These are phyloP conservation scores for Nomada ruficornis DNA, from an alignment of 2,888 invertebrate genomes.

Conservation along the genomic window DNA sequence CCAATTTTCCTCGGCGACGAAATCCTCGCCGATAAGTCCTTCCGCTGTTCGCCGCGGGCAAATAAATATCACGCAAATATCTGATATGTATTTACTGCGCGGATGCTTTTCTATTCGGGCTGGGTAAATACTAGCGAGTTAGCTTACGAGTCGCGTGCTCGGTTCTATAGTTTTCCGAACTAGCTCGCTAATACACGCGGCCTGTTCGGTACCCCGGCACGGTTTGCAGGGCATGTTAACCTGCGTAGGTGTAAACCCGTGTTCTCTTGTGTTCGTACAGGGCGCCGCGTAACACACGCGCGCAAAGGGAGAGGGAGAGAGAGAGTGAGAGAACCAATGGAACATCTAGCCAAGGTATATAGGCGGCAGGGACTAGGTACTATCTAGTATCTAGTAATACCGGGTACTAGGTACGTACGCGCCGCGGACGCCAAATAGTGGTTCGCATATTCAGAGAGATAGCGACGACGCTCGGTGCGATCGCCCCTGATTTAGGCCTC, in stretches of 20 bases:
- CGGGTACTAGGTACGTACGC: conserved; percentile 80
- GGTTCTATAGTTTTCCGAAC: too few species aligned
- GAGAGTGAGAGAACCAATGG: conserved; percentile 13
- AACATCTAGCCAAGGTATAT: conserved; percentile 69
- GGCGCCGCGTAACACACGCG: conserved; percentile 44
- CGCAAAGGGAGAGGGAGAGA: background rate
- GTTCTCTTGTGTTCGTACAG: conserved; percentile 47
- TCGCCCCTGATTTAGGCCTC: conserved; percentile 81
- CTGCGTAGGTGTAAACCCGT: conserved; percentile 68
- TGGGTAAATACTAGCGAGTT: conserved; percentile 6
- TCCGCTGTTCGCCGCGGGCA: conserved; percentile 3
- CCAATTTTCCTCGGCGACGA: conserved; percentile 10
- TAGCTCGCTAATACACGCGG: too few species aligned
- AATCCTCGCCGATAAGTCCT: conserved; percentile 9
- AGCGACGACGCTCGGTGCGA: conserved; percentile 76
- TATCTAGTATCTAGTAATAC: conserved; percentile 83
- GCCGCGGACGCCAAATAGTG: conserved; percentile 81
- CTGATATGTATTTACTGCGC: background rate
- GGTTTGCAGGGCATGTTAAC: conserved; percentile 66
- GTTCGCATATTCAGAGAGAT: conserved; percentile 83
- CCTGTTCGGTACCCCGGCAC: conserved; percentile 56
- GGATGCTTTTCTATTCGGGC: background rate
- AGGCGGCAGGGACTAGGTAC: conserved; percentile 71
- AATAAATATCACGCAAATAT: conserved; percentile 34
- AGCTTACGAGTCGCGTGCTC: too few species aligned